A percentile compares a stretch with the other conserved stretches of the same genome.
phyloP scores from a whole-genome alignment of 1,140 invertebrate genomes.

The Calliphora vicina region DNA sequence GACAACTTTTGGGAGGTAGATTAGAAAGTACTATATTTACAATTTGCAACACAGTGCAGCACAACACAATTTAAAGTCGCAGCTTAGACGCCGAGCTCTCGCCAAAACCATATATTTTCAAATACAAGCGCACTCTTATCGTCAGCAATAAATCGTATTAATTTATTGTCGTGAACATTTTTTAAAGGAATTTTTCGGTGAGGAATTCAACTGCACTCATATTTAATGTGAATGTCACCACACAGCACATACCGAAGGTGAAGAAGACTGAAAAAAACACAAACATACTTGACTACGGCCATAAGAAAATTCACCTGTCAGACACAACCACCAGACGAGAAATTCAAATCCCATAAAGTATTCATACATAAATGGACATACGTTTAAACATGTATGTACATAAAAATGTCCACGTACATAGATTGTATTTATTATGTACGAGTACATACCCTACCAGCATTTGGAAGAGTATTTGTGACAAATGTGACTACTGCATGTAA shows the following conservation, averaged over 20 bases:
- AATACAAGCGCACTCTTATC: constrained; percentile 47
- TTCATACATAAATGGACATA: background rate
- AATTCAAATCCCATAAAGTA: background rate
- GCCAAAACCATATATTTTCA: constrained; percentile 18
- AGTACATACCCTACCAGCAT: no score
- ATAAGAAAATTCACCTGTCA: background rate
- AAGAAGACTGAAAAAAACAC: background rate
- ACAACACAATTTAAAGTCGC: background rate
- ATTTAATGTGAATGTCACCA: constrained; percentile 33
- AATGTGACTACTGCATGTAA: no score
- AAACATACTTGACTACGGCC: background rate
- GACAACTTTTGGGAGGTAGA: constrained; percentile 27
- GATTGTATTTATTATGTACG: no score
- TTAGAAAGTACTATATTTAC: constrained; percentile 22
- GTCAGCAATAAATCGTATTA: constrained; percentile 61
- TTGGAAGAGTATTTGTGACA: no score
- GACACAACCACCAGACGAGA: background rate
- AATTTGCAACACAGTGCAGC: background rate
- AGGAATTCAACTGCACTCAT: constrained; percentile 35
- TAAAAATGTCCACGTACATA: background rate
- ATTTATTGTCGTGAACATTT: constrained; percentile 61
- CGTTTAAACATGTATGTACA: background rate
- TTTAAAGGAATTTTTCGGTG: constrained; percentile 40
- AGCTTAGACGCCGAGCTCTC: background rate
- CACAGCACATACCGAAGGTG: background rate